Evolutionary conservation across 2,888 invertebrate genomes (phyloP).

Genomic region (Macrostomum cliftonense): DNA sequence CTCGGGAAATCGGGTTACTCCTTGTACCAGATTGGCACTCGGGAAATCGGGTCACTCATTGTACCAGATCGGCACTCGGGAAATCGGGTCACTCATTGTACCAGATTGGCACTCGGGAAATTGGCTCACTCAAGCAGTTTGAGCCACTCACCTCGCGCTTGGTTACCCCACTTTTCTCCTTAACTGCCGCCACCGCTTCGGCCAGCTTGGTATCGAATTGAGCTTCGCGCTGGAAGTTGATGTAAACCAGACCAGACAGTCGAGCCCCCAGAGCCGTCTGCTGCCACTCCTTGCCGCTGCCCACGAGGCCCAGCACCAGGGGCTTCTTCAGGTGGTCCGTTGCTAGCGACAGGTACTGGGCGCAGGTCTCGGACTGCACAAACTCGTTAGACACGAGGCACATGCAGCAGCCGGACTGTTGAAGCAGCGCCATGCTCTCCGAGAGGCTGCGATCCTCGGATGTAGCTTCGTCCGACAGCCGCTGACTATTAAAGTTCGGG

Average conservation of each 20-base stretch:
- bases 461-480: too few relatives aligned
- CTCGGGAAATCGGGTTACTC: too few relatives aligned
- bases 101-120: too few relatives aligned
- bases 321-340: slow-evolving; percentile 23
- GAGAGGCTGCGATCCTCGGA: too few relatives aligned
- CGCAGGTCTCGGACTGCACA: slow-evolving; percentile 18
- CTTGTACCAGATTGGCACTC: too few relatives aligned
- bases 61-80: too few relatives aligned
- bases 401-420: background rate
- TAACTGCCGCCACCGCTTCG: slow-evolving; percentile 20
- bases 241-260: slow-evolving; percentile 29
- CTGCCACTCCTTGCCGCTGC: slow-evolving; percentile 22
- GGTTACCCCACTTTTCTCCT: slow-evolving; percentile 15
- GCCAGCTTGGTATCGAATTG: slow-evolving; percentile 20
- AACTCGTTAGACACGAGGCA: slow-evolving; percentile 25
- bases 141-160: slow-evolving; percentile 4
- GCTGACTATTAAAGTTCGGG: too few relatives aligned
- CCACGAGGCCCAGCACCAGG: slow-evolving; percentile 21
- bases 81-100: too few relatives aligned
- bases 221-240: slow-evolving; percentile 22
- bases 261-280: slow-evolving; percentile 20
- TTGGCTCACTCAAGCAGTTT: too few relatives aligned
- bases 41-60: too few relatives aligned
- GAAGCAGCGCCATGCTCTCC: too few relatives aligned
- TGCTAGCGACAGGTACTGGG: slow-evolving; percentile 20